A percentile compares a stretch with the other conserved stretches of the same genome.
These are phyloP conservation scores for Sarcophaga variegata DNA, from an alignment of 2,888 invertebrate species.

Conservation along the genomic window DNA sequence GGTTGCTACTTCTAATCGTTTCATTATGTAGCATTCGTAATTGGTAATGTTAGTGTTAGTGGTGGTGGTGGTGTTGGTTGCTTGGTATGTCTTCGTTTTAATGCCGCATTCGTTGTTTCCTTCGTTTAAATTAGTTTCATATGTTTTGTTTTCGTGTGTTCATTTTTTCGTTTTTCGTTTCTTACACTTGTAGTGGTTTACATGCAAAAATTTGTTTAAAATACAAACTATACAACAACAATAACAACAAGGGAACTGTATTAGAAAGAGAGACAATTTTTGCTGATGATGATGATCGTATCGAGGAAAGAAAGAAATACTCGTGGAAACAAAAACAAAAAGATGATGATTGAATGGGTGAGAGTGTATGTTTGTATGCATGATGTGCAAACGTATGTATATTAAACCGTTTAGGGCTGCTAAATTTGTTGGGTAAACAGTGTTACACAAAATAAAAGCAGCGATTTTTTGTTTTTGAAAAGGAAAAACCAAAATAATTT, in stretches of 20 bases:
- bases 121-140: not conserved
- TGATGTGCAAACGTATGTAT: not conserved
- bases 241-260: conserved; percentile 15
- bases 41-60: conserved; percentile 34
- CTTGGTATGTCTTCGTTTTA: not conserved
- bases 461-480: conserved; percentile 39
- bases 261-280: conserved; percentile 28
- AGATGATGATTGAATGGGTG: conserved; percentile 27
- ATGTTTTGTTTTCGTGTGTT: conserved; percentile 48
- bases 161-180: conserved; percentile 40
- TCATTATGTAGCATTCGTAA: conserved; percentile 66
- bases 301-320: too few relatives aligned
- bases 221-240: conserved; percentile 15
- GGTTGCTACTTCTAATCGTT: conserved; percentile 49
- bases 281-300: conserved; percentile 4
- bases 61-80: conserved; percentile 43
- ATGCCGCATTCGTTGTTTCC: conserved; percentile 39
- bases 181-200: conserved; percentile 63
- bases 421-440: not conserved
- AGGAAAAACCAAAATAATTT: not conserved
- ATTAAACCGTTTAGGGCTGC: conserved; percentile 61
- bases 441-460: not conserved
- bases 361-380: conserved; percentile 20
- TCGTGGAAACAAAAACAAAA: not conserved
- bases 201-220: conserved; percentile 41